phyloP scores from a whole-genome alignment of 2,113 vertebrate genomes.

The Otocyon megalotis region DNA sequence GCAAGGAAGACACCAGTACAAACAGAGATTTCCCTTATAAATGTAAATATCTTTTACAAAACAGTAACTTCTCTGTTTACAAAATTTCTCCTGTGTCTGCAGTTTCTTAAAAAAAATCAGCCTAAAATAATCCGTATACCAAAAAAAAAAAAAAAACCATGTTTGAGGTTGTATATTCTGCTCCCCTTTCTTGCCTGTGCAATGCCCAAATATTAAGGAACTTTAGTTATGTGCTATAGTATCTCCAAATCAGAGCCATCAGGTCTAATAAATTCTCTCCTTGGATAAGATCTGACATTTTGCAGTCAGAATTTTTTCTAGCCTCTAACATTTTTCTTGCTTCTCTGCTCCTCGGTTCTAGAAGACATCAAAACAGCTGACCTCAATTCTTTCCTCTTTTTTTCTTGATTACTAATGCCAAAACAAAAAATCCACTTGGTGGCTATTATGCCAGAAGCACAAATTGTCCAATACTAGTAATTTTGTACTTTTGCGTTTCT shows the following conservation, averaged over 20 bases:
- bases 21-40: not conserved
- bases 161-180: not conserved
- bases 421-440: not conserved
- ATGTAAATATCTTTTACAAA: not conserved
- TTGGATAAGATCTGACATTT: constrained; percentile 25
- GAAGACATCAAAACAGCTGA: not conserved
- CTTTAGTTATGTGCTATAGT: not conserved
- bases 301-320: not conserved
- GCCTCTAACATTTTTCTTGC: not conserved
- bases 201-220: constrained; percentile 9
- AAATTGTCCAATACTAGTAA: not conserved
- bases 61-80: not conserved
- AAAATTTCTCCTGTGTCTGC: not conserved
- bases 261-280: not conserved
- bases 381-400: not conserved
- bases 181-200: not conserved
- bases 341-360: not conserved
- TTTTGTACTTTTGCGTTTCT: constrained; percentile 23
- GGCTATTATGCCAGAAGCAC: not conserved
- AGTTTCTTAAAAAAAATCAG: constrained; percentile 8
- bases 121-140: not conserved
- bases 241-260: constrained; percentile 15
- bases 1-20: not conserved
- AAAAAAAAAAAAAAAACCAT: not conserved
- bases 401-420: constrained; percentile 7